These are phyloP conservation scores for Sphinx pinastri DNA, from an alignment of 2,888 invertebrate genomes.

Conservation along the genomic window DNA sequence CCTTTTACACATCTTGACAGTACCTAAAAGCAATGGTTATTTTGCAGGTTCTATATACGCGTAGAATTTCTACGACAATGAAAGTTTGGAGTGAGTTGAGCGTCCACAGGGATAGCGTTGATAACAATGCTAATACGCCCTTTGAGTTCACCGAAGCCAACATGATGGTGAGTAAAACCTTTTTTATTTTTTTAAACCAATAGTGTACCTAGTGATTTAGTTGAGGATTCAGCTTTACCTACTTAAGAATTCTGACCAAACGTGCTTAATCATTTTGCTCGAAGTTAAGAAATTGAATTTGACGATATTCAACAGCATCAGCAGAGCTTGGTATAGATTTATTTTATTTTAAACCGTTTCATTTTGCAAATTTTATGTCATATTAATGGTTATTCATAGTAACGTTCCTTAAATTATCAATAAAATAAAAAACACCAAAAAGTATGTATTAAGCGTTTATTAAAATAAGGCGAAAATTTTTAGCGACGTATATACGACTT, in stretches of 20 bases:
- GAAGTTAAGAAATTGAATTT: no score
- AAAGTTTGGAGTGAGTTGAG: conserved; percentile 52
- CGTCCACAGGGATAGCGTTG: conserved; percentile 62
- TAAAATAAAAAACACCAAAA: no score
- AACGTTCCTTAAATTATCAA: no score
- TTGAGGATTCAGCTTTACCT: background rate
- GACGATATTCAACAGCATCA: no score
- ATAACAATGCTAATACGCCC: conserved; percentile 62
- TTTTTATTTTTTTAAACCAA: background rate
- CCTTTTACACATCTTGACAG: conserved; percentile 7
- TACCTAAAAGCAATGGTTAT: conserved; percentile 26
- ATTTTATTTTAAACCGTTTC: background rate
- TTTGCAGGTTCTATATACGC: conserved; percentile 40
- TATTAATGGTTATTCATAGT: no score
- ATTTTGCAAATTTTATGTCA: background rate
- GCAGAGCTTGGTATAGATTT: no score
- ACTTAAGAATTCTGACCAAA: background rate
- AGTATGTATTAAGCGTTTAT: no score
- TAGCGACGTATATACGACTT: background rate
- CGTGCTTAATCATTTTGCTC: background rate
- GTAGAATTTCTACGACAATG: conserved; percentile 52
- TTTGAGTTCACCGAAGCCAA: conserved; percentile 74
- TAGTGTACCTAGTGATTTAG: background rate
- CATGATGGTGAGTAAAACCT: conserved; percentile 53
- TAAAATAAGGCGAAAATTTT: no score